phyloP scores from a whole-genome alignment of 1,140 invertebrate genomes.

The Cheumatopsyche charites region DNA sequence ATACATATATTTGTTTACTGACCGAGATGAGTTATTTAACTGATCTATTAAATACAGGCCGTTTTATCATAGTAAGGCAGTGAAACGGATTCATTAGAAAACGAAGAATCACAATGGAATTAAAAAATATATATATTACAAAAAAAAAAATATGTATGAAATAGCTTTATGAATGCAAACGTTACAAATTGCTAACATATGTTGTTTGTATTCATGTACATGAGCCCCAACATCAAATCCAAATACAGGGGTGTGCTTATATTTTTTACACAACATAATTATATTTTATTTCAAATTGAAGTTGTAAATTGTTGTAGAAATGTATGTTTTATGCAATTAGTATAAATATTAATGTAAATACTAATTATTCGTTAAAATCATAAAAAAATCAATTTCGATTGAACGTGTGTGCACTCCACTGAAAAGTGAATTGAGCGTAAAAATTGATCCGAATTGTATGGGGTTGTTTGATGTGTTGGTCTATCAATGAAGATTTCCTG shows the following conservation, averaged over 20 bases:
- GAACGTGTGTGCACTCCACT: not conserved
- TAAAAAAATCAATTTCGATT: not conserved
- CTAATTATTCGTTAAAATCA: not conserved
- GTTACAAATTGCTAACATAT: slow-evolving; percentile 28
- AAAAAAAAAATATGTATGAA: no score
- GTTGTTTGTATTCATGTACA: slow-evolving; percentile 13
- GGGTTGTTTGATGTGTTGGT: not conserved
- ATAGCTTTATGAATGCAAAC: slow-evolving; percentile 25
- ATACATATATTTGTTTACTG: no score
- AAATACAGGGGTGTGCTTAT: not conserved
- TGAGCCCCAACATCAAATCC: not conserved
- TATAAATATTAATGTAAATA: not conserved
- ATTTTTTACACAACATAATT: not conserved
- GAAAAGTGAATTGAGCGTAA: not conserved
- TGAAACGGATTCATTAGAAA: no score
- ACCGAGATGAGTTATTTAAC: no score
- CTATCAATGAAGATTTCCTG: slow-evolving; percentile 34
- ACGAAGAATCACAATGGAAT: no score
- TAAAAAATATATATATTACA: no score
- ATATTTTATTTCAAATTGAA: not conserved
- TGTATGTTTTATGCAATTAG: not conserved
- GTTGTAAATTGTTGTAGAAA: not conserved
- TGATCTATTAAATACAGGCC: no score
- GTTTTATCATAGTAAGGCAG: no score
- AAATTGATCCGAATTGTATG: slow-evolving; percentile 18